Conservation (phyloP, 2,113 vertebrate species). For the Tragelaphus imberbis region DNA sequence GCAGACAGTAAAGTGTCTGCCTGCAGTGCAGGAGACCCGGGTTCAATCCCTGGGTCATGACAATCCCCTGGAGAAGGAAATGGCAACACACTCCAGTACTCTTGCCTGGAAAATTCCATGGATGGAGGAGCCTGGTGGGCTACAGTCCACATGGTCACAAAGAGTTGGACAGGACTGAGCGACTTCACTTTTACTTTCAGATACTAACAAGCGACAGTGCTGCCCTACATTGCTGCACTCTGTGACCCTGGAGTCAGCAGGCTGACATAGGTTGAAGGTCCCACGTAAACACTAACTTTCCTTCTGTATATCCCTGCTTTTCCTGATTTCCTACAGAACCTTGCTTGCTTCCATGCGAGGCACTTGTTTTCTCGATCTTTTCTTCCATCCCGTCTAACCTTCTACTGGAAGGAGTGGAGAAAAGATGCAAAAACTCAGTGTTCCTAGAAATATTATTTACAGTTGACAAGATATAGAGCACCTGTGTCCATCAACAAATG, state of each 20-base stretch:
- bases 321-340: background rate
- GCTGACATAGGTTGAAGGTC: background rate
- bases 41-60: background rate
- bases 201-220: background rate
- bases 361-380: background rate
- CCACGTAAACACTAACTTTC: constrained; percentile 64
- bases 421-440: background rate
- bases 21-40: background rate
- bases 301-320: background rate
- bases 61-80: background rate
- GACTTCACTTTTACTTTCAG: background rate
- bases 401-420: background rate
- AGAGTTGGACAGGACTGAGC: fast-evolving
- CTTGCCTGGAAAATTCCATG: background rate
- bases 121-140: background rate
- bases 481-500: background rate
- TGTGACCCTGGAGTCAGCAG: background rate
- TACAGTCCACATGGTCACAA: background rate
- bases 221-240: background rate
- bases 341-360: background rate
- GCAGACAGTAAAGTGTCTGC: background rate
- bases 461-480: background rate
- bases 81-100: background rate
- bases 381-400: background rate
- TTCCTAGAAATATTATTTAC: background rate